Base-by-base conservation (phyloP, 2,888 invertebrate species). In the Smittia sp. region DNA sequence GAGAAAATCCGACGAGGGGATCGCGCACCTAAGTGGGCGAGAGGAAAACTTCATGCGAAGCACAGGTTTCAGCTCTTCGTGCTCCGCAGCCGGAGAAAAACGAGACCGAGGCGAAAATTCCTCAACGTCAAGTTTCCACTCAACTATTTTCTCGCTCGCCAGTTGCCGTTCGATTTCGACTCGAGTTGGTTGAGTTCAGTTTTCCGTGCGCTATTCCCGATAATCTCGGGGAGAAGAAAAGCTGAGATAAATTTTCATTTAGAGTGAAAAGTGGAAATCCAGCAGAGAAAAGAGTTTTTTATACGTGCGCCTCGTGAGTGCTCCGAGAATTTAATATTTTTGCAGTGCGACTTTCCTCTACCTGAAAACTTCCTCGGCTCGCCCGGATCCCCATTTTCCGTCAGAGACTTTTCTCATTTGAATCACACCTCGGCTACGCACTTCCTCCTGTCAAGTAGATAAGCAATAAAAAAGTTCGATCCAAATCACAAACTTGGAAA, bases 51-150 rank as follows among this genome's bases (percentile, higher is more conserved):
- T 9, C 18, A 22, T 22, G 18, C 20, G 22, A 22, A 58, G 22
- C 18, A 13, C 9, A 3, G 22, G 7, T 58, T 46, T 46, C 15
- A 6, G 46, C 46, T 46, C 32, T 32, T 32, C 46, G 46, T 15
- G 46, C 46, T 46, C 46, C n/a, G 2, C 7, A 27, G 27, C 25
- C 63, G 63, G 63, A 63, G 27, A 63, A 72, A 72, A 72, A 72
- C 72, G 72, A 72, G 72, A 72, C 13, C 72, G 24, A 27, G 32
- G 22, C 70, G 70, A 72, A 62, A 54, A 24, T 69, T 24, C 18
- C 7, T 52, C 24, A 9, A 52, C 9, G 13, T 22, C 32, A 9
- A 38, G n/a, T 69, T 54, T 69, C 25, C 54, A 52, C 72, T 62
- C 62, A 69, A n/a, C 38, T 58, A n/a, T n/a, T n/a, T n/a, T n/a